Conservation (phyloP, 2,888 invertebrate genomes). For the Choreutis nemorana region DNA sequence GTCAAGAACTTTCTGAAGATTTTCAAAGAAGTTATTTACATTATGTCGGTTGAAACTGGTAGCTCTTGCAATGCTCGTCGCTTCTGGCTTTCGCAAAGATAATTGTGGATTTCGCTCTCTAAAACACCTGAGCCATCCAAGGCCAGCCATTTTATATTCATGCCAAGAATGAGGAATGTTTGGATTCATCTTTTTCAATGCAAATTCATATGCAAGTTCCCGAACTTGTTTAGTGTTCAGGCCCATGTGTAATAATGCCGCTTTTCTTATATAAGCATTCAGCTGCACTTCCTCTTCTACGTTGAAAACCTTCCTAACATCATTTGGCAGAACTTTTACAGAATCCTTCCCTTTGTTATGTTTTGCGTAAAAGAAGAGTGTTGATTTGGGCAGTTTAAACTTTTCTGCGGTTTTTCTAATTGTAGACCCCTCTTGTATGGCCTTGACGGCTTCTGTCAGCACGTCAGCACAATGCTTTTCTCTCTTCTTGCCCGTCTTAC, state of each 20-base stretch:
- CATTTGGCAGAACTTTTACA: no score
- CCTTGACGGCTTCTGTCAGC: no score
- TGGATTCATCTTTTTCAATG: slow-evolving; percentile 12
- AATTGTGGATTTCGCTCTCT: slow-evolving; percentile 11
- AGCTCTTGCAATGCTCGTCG: slow-evolving; percentile 16
- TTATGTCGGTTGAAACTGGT: slow-evolving; percentile 16
- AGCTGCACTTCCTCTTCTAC: slow-evolving; percentile 5
- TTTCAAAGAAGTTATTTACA: slow-evolving; percentile 14
- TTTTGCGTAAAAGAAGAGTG: no score
- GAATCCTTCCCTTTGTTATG: no score
- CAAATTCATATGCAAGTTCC: slow-evolving; percentile 5
- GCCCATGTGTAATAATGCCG: slow-evolving; percentile 2
- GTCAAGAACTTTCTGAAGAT: slow-evolving; percentile 15
- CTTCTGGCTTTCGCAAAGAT: slow-evolving; percentile 17
- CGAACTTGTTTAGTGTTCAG: slow-evolving; percentile 2
- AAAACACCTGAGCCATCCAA: slow-evolving; percentile 1
- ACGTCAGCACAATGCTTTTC: no score
- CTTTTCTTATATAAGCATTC: slow-evolving; percentile 6
- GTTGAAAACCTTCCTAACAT: slow-evolving; percentile 8
- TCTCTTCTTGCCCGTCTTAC: no score
- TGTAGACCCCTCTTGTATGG: no score
- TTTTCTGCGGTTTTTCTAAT: no score
- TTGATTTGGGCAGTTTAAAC: no score
- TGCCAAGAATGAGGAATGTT: slow-evolving; percentile 12
- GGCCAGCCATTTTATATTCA: slow-evolving; percentile 8